Percentiles rank a stretch among this genome's conserved stretches.
phyloP scores from a whole-genome alignment of 2,113 vertebrate species.

The Zapornia atra region DNA sequence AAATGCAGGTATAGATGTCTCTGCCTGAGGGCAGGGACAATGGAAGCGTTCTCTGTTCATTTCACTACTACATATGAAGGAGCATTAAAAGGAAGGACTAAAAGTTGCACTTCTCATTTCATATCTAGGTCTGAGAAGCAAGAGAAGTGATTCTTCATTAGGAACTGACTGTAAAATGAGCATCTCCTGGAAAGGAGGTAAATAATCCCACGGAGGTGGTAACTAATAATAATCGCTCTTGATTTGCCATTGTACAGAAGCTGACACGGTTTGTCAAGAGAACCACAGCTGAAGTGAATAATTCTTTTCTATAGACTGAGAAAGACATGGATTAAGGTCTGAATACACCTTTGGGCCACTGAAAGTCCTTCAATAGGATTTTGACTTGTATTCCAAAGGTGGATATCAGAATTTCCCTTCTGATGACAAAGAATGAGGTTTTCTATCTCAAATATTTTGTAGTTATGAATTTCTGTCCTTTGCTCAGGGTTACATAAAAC shows the following conservation, averaged over 20 bases:
- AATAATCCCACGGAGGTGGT: background rate
- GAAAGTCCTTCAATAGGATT: background rate
- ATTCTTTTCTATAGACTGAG: background rate
- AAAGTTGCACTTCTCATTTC: background rate
- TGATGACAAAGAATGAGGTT: background rate
- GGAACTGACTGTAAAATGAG: background rate
- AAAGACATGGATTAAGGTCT: background rate
- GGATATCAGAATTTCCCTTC: background rate
- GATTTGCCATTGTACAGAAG: background rate
- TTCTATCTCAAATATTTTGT: background rate
- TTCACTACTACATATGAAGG: background rate
- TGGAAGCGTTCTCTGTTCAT: background rate
- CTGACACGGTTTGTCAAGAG: background rate
- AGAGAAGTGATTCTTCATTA: background rate
- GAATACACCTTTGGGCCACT: background rate
- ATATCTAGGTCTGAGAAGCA: background rate
- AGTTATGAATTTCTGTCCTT: background rate
- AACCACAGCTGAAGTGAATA: background rate
- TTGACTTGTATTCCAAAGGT: background rate
- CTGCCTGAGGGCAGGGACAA: background rate
- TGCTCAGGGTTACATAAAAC: background rate
- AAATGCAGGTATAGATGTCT: background rate
- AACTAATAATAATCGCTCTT: background rate
- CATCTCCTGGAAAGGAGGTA: background rate
- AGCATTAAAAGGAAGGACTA: background rate